A percentile compares a stretch with the other conserved stretches of the same genome.
phyloP scores from a whole-genome alignment of 2,113 vertebrate genomes.

The Syngnathus floridae region DNA sequence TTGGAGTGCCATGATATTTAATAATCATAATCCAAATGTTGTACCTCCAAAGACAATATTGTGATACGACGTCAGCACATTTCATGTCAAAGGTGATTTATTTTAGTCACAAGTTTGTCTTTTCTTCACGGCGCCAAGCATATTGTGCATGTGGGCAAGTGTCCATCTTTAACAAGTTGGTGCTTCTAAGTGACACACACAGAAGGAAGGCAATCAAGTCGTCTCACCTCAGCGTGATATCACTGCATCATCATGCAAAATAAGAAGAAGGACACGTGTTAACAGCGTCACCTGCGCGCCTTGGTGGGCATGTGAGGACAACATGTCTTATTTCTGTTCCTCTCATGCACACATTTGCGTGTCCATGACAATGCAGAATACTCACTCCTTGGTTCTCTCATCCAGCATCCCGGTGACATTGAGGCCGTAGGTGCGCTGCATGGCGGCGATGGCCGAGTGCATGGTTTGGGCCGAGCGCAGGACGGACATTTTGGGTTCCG shows the following conservation, averaged over 20 bases:
- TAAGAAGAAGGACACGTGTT: slow-evolving; percentile 58
- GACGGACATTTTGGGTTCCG: slow-evolving; percentile 77
- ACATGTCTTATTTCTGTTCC: slow-evolving; percentile 32
- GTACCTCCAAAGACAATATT: too few species aligned
- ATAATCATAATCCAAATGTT: too few species aligned
- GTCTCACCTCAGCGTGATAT: slow-evolving; percentile 72
- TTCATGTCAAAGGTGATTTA: too few species aligned
- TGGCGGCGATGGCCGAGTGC: slow-evolving; percentile 83
- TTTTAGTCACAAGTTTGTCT: too few species aligned
- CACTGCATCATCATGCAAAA: slow-evolving; percentile 69
- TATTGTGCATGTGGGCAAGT: neutral
- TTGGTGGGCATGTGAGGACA: slow-evolving; percentile 17
- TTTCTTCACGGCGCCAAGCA: too few species aligned
- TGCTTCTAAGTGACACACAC: slow-evolving; percentile 10
- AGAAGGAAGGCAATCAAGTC: slow-evolving; percentile 21
- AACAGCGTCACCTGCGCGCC: slow-evolving; percentile 28
- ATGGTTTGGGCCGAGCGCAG: slow-evolving; percentile 81
- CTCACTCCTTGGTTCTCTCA: slow-evolving; percentile 86
- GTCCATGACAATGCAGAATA: slow-evolving; percentile 11
- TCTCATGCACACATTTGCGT: neutral
- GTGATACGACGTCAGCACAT: too few species aligned
- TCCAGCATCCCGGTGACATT: slow-evolving; percentile 87
- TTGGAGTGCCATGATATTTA: too few species aligned
- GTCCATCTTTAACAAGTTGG: neutral
- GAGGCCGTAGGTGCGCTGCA: slow-evolving; percentile 87